A percentile compares a stretch with the other conserved stretches of the same genome.
These are phyloP conservation scores for Ectobius pallidus DNA, from an alignment of 2,888 invertebrate genomes.

Conservation along the genomic window DNA sequence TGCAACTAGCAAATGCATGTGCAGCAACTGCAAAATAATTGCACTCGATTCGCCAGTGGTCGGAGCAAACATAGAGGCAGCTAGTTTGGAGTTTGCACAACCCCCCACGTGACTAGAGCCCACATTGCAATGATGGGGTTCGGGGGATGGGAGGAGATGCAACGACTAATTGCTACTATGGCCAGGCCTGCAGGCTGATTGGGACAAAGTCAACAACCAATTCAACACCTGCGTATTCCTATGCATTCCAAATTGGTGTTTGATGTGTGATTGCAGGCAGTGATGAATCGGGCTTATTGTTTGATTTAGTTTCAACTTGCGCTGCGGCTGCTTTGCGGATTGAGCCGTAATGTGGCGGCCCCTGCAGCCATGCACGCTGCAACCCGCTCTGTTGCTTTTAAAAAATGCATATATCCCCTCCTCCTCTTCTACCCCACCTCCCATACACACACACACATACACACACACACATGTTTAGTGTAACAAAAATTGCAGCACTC, in stretches of 20 bases:
- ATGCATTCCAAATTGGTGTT: slow-evolving; percentile 41
- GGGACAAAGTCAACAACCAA: slow-evolving; percentile 41
- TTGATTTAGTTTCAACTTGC: slow-evolving; percentile 39
- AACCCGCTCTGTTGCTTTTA: slow-evolving; percentile 14
- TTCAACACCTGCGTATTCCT: slow-evolving; percentile 42
- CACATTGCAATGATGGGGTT: too few relatives aligned
- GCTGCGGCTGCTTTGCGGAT: slow-evolving; percentile 30
- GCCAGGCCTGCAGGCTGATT: slow-evolving; percentile 35
- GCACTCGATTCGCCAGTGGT: slow-evolving; percentile 14
- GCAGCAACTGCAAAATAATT: slow-evolving; percentile 32
- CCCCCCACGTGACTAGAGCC: slow-evolving; percentile 22
- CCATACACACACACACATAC: too few relatives aligned
- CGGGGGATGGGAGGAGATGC: too few relatives aligned
- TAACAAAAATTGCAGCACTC: too few relatives aligned
- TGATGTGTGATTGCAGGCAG: slow-evolving; percentile 39
- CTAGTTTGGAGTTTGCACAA: slow-evolving; percentile 10
- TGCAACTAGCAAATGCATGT: slow-evolving; percentile 18
- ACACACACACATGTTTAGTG: too few relatives aligned
- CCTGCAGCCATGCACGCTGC: slow-evolving; percentile 3
- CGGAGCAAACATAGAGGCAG: slow-evolving; percentile 27
- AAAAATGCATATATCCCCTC: slow-evolving; percentile 7
- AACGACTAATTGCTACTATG: slow-evolving; percentile 40
- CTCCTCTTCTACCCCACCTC: background rate
- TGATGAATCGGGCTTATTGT: slow-evolving; percentile 42
- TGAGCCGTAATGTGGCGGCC: slow-evolving; percentile 3